Percentiles rank a stretch among this genome's conserved stretches.
These are phyloP conservation scores for Xiphorhynchus erythropygius DNA, from an alignment of 2,797 vertebrate genomes.

Conservation along the genomic window DNA sequence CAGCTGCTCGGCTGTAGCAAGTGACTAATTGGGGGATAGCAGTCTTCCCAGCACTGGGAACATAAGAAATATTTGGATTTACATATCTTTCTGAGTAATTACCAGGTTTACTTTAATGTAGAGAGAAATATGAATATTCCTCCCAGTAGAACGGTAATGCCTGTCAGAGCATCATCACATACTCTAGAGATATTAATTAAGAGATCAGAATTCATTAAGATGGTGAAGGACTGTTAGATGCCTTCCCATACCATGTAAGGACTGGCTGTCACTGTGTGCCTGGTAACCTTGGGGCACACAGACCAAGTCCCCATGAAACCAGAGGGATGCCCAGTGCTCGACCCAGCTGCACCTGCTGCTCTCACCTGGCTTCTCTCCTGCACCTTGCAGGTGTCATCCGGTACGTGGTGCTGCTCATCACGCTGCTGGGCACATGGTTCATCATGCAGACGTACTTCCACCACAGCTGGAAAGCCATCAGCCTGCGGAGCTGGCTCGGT, in stretches of 20 bases:
- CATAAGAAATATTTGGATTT: conserved; percentile 17
- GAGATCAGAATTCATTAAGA: not conserved
- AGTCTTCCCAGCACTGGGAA: not conserved
- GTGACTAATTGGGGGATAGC: conserved; percentile 26
- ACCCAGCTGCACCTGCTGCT: not conserved
- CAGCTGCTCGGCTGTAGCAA: conserved; percentile 2
- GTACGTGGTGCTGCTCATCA: not conserved
- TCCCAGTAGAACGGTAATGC: not conserved
- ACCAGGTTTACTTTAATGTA: conserved; percentile 13
- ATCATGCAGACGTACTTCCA: not conserved
- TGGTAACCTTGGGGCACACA: rapidly evolving
- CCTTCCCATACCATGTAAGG: not conserved
- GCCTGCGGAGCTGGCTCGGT: conserved; percentile 71
- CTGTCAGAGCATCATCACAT: not conserved
- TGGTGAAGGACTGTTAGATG: not conserved
- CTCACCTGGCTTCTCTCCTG: not conserved
- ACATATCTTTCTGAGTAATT: conserved; percentile 22
- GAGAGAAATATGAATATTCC: not conserved
- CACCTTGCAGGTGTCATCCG: conserved; percentile 38
- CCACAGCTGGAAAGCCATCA: conserved; percentile 6
- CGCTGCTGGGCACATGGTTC: conserved; percentile 45
- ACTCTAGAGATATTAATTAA: not conserved
- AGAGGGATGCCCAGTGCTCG: rapidly evolving
- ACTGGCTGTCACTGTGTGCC: not conserved
- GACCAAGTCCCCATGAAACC: not conserved